phyloP scores from a whole-genome alignment of 2,113 vertebrate species.

The Hydrolagus affinis region DNA sequence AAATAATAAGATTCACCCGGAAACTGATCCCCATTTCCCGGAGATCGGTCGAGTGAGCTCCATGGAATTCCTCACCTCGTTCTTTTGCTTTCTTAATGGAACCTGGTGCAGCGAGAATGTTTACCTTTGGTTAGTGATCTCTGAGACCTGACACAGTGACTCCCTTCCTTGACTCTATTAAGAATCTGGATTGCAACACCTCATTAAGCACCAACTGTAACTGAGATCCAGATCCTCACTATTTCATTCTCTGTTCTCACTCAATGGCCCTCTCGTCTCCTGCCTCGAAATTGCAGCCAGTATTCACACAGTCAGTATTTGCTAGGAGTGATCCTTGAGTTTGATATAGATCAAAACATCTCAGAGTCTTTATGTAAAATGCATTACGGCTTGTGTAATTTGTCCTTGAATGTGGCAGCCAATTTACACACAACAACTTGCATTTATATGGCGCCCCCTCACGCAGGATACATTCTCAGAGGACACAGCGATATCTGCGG shows the following conservation, averaged over 20 bases:
- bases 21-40: too few relatives aligned
- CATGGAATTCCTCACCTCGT: not conserved
- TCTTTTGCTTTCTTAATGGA: not conserved
- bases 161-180: not conserved
- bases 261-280: not conserved
- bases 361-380: too few relatives aligned
- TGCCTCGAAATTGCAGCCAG: not conserved
- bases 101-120: not conserved
- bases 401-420: too few relatives aligned
- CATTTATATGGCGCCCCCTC: too few relatives aligned
- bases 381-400: too few relatives aligned
- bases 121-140: constrained; percentile 6
- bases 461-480: too few relatives aligned
- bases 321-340: too few relatives aligned
- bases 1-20: too few relatives aligned
- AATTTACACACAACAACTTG: too few relatives aligned
- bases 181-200: not conserved
- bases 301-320: not conserved
- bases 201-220: constrained; percentile 12
- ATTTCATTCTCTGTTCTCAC: not conserved
- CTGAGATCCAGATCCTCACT: not conserved
- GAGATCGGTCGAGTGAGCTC: not conserved
- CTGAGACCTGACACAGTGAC: not conserved
- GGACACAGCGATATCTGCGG: too few relatives aligned
- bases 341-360: too few relatives aligned